Conservation (phyloP, 2,113 vertebrate species). For the Heloderma charlesbogerti region DNA sequence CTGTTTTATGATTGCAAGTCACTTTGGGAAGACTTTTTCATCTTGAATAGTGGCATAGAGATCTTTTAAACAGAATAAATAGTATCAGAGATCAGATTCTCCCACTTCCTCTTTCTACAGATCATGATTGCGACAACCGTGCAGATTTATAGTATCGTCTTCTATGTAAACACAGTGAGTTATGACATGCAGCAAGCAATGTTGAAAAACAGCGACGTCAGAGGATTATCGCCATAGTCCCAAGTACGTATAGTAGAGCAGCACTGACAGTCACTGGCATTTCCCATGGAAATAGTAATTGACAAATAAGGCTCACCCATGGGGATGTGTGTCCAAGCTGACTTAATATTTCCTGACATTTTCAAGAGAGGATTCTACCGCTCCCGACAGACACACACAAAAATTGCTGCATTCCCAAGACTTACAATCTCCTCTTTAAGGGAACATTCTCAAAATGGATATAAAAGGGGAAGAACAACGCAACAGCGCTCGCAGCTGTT, state of each 20-base stretch:
- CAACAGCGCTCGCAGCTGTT: neutral
- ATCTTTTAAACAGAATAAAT: neutral
- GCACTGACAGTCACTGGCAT: neutral
- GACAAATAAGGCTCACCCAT: neutral
- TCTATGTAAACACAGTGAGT: neutral
- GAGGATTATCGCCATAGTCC: neutral
- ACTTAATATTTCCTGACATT: slow-evolving; percentile 10
- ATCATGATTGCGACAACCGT: neutral
- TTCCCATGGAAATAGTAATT: slow-evolving; percentile 12
- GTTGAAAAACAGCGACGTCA: neutral
- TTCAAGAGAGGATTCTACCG: neutral
- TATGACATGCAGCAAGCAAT: neutral
- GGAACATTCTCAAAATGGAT: neutral
- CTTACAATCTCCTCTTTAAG: neutral
- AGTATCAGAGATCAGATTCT: neutral
- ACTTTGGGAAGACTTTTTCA: neutral
- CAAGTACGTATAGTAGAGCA: neutral
- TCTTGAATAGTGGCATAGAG: neutral
- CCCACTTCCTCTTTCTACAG: neutral
- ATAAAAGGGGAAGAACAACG: neutral
- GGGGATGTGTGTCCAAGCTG: neutral
- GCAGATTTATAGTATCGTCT: neutral
- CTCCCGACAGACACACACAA: neutral
- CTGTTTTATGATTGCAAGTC: neutral
- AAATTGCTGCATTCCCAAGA: neutral